Evolutionary conservation across 2,888 invertebrate species (phyloP).

Genomic region (Spodoptera picta): DNA sequence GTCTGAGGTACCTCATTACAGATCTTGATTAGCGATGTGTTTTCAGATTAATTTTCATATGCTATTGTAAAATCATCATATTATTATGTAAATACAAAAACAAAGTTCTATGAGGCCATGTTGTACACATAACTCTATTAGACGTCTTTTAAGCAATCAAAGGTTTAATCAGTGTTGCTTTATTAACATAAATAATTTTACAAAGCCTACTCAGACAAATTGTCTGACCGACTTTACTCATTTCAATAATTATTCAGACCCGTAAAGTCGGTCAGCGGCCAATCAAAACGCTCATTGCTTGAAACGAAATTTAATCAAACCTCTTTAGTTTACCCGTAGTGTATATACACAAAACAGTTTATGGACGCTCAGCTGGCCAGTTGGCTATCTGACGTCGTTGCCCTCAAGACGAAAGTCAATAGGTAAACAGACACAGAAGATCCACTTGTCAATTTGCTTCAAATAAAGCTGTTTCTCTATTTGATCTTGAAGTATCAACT

Average conservation of each 20-base stretch:
- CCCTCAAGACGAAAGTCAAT: slow-evolving; percentile 12
- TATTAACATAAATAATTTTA: too few relatives aligned
- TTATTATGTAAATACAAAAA: too few relatives aligned
- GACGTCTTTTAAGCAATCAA: too few relatives aligned
- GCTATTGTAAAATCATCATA: too few relatives aligned
- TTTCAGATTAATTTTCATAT: too few relatives aligned
- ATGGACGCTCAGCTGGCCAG: slow-evolving; percentile 28
- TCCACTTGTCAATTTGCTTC: neutral
- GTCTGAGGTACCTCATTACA: too few relatives aligned
- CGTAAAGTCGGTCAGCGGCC: slow-evolving; percentile 6
- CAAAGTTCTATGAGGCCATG: too few relatives aligned
- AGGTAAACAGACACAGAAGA: slow-evolving; percentile 21
- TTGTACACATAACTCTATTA: too few relatives aligned
- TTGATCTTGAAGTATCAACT: neutral
- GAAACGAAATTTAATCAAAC: slow-evolving; percentile 7
- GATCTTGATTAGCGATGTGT: too few relatives aligned
- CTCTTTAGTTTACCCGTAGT: slow-evolving; percentile 15
- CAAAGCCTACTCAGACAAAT: neutral
- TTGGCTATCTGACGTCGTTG: slow-evolving; percentile 46
- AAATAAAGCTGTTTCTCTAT: neutral
- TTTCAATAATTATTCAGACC: too few relatives aligned
- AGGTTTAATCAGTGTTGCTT: neutral
- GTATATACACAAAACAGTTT: slow-evolving; percentile 36
- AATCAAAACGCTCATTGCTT: slow-evolving; percentile 10
- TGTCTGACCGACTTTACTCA: too few relatives aligned